Evolutionary conservation across 2,113 vertebrate genomes (phyloP).

Genomic region (Psittacula cyanocephala): DNA sequence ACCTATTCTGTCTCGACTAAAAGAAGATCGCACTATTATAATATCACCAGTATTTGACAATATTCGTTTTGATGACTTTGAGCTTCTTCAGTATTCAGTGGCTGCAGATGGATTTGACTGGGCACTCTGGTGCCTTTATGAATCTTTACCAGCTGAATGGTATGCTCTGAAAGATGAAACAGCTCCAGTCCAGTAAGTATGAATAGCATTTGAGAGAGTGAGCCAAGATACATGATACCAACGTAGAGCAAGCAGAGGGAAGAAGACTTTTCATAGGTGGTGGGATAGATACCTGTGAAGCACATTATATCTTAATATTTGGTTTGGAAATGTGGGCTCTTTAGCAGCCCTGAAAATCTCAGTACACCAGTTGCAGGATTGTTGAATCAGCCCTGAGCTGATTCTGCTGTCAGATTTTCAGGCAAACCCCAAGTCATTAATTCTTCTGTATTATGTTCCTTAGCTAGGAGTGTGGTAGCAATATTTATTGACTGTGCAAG

Average conservation of each 20-base stretch:
- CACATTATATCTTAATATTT: not conserved
- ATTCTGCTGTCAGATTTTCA: not conserved
- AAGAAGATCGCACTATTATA: slow-evolving; percentile 50
- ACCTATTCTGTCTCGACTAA: slow-evolving; percentile 51
- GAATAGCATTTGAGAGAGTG: not conserved
- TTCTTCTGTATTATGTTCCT: not conserved
- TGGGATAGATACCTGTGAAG: not conserved
- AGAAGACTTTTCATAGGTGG: not conserved
- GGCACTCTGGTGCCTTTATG: slow-evolving; percentile 52
- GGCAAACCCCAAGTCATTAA: too few relatives aligned
- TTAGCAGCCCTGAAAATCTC: not conserved
- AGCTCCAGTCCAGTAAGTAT: slow-evolving; percentile 36
- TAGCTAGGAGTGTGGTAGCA: not conserved
- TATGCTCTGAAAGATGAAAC: slow-evolving; percentile 18
- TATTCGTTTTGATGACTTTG: slow-evolving; percentile 43
- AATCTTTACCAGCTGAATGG: not conserved
- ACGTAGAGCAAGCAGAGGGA: not conserved
- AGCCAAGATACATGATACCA: not conserved
- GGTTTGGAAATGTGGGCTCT: not conserved
- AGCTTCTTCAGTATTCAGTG: not conserved
- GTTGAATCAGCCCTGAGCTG: not conserved
- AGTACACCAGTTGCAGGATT: not conserved
- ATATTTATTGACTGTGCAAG: not conserved
- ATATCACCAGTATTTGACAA: slow-evolving; percentile 59
- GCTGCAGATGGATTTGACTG: slow-evolving; percentile 57